These are phyloP conservation scores for Cerastoderma edule DNA, from an alignment of 2,888 invertebrate species.

Conservation along the genomic window DNA sequence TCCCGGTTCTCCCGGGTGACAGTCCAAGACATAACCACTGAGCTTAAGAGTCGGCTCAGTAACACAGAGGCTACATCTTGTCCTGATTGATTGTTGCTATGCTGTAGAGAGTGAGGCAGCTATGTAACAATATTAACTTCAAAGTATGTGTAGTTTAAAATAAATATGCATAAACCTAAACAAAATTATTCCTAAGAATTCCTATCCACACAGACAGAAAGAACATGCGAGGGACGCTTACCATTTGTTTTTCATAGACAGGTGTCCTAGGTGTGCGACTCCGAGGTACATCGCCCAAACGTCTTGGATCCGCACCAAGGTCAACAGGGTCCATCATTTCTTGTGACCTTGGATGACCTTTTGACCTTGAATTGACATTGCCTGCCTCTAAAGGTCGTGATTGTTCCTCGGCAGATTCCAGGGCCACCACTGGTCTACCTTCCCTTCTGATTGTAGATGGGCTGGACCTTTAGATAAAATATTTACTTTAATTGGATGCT, in stretches of 20 bases:
- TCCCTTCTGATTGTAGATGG: neutral
- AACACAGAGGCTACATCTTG: no score
- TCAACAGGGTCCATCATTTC: conserved; percentile 45
- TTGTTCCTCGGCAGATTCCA: conserved; percentile 29
- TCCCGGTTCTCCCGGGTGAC: no score
- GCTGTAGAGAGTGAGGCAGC: no score
- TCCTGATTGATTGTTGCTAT: no score
- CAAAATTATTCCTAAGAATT: no score
- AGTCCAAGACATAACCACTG: no score
- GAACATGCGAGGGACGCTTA: no score
- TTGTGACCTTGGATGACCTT: conserved; percentile 31
- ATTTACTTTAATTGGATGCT: neutral
- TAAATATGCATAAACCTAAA: no score
- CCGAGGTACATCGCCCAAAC: conserved; percentile 30
- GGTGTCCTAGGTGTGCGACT: conserved; percentile 33
- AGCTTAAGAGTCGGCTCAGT: no score
- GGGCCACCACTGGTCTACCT: conserved; percentile 14
- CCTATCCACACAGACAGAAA: no score
- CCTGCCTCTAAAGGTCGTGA: conserved; percentile 46
- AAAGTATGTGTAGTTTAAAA: no score
- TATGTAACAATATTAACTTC: no score
- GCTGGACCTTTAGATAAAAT: conserved; percentile 10
- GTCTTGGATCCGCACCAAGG: conserved; percentile 47
- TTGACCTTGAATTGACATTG: conserved; percentile 23
- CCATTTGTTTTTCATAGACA: conserved; percentile 47